Conservation (phyloP, 2,888 invertebrate genomes). For the Hermodice carunculata region DNA sequence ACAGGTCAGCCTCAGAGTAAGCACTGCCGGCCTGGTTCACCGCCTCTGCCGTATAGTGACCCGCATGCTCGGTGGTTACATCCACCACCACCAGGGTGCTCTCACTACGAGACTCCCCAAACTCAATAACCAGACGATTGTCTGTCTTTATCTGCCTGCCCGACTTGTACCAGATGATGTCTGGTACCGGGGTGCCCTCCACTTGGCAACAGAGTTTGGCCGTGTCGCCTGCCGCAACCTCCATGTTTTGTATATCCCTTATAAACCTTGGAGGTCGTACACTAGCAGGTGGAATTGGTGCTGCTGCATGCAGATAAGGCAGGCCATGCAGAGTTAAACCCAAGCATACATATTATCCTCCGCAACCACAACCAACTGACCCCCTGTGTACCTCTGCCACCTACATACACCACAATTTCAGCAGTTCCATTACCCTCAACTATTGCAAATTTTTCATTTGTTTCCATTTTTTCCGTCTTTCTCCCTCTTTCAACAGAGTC, state of each 20-base stretch:
- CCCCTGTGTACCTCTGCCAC: too few relatives aligned
- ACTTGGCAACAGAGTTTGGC: conserved; percentile 6
- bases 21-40: conserved; percentile 67
- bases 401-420: too few relatives aligned
- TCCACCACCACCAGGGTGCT: conserved; percentile 81
- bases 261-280: not conserved
- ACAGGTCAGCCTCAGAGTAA: conserved; percentile 53
- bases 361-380: too few relatives aligned
- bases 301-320: too few relatives aligned
- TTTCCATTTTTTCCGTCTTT: too few relatives aligned
- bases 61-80: conserved; percentile 84
- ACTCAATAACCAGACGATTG: not conserved
- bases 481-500: too few relatives aligned
- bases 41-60: conserved; percentile 88
- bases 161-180: conserved; percentile 3
- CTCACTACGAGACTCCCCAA: not conserved
- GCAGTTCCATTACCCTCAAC: too few relatives aligned
- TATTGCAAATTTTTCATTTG: too few relatives aligned
- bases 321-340: too few relatives aligned
- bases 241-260: not conserved
- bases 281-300: too few relatives aligned
- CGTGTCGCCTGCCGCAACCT: not conserved
- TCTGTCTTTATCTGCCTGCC: not conserved
- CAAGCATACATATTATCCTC: too few relatives aligned
- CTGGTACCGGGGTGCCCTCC: conserved; percentile 4